Conservation (phyloP, 2,113 vertebrate species). For the Electrona antarctica region DNA sequence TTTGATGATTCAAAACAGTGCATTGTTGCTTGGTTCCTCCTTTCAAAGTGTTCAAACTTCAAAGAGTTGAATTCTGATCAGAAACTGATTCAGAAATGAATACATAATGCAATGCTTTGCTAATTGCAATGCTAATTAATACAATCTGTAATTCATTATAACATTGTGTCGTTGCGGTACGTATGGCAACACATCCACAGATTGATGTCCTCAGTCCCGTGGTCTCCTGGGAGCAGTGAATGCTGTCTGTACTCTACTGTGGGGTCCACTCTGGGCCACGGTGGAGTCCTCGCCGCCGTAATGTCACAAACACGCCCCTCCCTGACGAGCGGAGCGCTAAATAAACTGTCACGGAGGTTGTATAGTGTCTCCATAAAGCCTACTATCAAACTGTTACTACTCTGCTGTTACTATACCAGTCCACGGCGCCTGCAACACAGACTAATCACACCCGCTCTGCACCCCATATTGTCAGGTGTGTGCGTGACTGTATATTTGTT, state of each 20-base stretch:
- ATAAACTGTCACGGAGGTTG: slow-evolving; percentile 77
- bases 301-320: slow-evolving; percentile 69
- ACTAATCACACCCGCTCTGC: slow-evolving; percentile 63
- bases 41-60: too few species aligned
- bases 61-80: too few species aligned
- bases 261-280: slow-evolving; percentile 47
- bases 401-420: slow-evolving; percentile 62
- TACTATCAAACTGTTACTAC: slow-evolving; percentile 77
- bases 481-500: slow-evolving; percentile 25
- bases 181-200: neutral
- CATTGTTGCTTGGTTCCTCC: too few species aligned
- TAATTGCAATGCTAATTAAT: too few species aligned
- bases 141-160: too few species aligned
- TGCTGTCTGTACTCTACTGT: slow-evolving; percentile 32
- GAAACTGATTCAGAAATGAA: too few species aligned
- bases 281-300: slow-evolving; percentile 61
- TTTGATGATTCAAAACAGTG: too few species aligned
- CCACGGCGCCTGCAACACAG: slow-evolving; percentile 75
- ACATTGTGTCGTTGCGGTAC: too few species aligned
- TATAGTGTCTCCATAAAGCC: slow-evolving; percentile 78
- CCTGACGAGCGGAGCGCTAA: slow-evolving; percentile 73
- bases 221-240: slow-evolving; percentile 37
- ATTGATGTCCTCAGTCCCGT: neutral
- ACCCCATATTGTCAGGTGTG: slow-evolving; percentile 53
- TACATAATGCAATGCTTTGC: too few species aligned